phyloP scores from a whole-genome alignment of 2,113 vertebrate genomes.

The Ammospiza caudacuta region DNA sequence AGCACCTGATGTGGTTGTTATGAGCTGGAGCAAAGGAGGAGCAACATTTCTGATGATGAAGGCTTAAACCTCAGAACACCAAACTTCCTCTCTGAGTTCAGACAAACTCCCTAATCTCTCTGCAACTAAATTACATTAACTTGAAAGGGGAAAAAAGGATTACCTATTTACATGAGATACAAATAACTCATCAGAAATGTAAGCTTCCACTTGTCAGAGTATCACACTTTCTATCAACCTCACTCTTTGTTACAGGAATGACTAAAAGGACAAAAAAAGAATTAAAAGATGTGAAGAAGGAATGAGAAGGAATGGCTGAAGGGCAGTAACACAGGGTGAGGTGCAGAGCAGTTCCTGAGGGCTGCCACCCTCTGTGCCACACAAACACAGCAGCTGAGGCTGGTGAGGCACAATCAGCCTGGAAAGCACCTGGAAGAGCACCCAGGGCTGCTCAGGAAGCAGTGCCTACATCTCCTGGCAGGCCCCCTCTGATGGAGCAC shows the following conservation, averaged over 20 bases:
- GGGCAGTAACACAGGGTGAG: background rate
- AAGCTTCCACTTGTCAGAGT: background rate
- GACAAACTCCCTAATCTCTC: slow-evolving; percentile 30
- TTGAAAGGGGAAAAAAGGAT: background rate
- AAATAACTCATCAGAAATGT: slow-evolving; percentile 9
- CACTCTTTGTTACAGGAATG: background rate
- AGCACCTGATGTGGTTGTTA: background rate
- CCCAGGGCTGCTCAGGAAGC: background rate
- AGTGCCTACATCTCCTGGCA: accelerated
- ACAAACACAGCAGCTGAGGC: background rate
- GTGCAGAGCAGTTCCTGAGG: background rate
- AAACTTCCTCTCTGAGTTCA: background rate
- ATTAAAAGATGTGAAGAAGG: background rate
- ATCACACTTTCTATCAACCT: background rate
- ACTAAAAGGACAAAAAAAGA: background rate
- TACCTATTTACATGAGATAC: background rate
- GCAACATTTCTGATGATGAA: slow-evolving; percentile 5
- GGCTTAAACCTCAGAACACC: slow-evolving; percentile 31
- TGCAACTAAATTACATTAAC: background rate
- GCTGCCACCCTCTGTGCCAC: background rate
- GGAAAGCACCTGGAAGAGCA: background rate
- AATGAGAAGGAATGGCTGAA: background rate
- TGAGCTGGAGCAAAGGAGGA: background rate
- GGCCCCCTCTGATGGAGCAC: background rate
- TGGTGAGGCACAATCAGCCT: background rate